A percentile compares a stretch with the other conserved stretches of the same genome.
Evolutionary conservation across 2,888 invertebrate species (phyloP).

Genomic region (Agriotes lineatus): DNA sequence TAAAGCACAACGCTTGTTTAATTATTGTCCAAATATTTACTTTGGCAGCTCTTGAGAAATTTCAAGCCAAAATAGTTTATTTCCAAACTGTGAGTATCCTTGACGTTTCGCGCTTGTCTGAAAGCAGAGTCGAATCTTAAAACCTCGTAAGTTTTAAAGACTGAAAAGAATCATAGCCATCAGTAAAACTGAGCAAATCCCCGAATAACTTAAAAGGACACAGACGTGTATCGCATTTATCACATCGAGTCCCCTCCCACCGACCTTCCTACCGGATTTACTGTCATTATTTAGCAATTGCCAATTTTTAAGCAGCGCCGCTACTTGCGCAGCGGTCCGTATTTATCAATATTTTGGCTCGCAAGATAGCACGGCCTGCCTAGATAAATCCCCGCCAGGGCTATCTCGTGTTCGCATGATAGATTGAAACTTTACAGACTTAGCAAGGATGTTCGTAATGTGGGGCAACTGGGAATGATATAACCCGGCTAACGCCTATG

Average conservation of each 20-base stretch:
- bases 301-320: neutral
- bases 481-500: constrained; percentile 17
- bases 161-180: too few relatives aligned
- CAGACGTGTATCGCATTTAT: constrained; percentile 21
- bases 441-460: constrained; percentile 9
- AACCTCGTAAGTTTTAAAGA: too few relatives aligned
- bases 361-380: neutral
- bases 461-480: constrained; percentile 16
- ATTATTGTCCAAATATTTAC: too few relatives aligned
- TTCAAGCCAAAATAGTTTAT: too few relatives aligned
- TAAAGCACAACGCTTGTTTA: too few relatives aligned
- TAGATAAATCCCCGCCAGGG: constrained; percentile 2
- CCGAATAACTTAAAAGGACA: constrained; percentile 26
- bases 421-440: constrained; percentile 23
- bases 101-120: too few relatives aligned
- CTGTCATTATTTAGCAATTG: constrained; percentile 16
- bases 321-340: neutral
- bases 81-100: too few relatives aligned
- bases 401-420: constrained; percentile 17
- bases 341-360: constrained; percentile 9
- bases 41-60: too few relatives aligned
- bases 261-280: constrained; percentile 12
- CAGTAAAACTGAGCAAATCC: constrained; percentile 24
- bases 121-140: too few relatives aligned
- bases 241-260: constrained; percentile 6